Percentiles rank a stretch among this genome's conserved stretches.
Evolutionary conservation across 2,888 invertebrate species (phyloP).

Genomic region (Liodrosophila aerea): DNA sequence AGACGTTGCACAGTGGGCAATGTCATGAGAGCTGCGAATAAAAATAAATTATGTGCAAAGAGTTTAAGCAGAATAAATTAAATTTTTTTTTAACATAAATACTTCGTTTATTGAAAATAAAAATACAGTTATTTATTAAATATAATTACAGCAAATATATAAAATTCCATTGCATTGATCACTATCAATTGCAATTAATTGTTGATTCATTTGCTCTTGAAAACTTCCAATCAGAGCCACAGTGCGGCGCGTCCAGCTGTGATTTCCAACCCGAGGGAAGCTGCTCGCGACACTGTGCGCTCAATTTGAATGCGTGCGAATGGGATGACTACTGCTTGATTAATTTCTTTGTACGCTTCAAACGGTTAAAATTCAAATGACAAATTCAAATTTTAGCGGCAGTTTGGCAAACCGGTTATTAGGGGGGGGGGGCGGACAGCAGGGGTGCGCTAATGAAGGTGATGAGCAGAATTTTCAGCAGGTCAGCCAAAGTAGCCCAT

Average conservation of each 20-base stretch:
- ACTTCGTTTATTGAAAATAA: too few relatives aligned
- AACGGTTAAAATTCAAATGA: conserved; percentile 67
- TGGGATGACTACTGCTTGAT: conserved; percentile 45
- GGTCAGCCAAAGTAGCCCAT: conserved; percentile 27
- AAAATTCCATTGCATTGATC: too few relatives aligned
- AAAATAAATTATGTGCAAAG: conserved; percentile 8
- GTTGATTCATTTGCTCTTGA: too few relatives aligned
- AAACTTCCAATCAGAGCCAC: too few relatives aligned
- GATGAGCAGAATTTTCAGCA: conserved; percentile 37
- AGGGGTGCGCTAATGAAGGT: background rate
- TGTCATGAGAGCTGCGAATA: background rate
- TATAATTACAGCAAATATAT: background rate
- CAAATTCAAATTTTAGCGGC: conserved; percentile 45
- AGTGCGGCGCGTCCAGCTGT: conserved; percentile 37
- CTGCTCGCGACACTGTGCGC: conserved; percentile 38
- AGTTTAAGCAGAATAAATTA: too few relatives aligned
- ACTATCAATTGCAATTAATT: too few relatives aligned
- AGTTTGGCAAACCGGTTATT: conserved; percentile 49
- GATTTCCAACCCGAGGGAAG: conserved; percentile 42
- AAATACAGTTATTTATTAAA: background rate
- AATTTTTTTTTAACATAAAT: too few relatives aligned
- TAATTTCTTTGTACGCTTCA: conserved; percentile 24
- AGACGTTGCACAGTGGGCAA: conserved; percentile 35
- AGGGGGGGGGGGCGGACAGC: background rate
- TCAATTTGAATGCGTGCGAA: conserved; percentile 27